Percentiles rank a stretch among this genome's conserved stretches.
Conservation (phyloP, 2,113 vertebrate species). For the Takifugu bimaculatus region DNA sequence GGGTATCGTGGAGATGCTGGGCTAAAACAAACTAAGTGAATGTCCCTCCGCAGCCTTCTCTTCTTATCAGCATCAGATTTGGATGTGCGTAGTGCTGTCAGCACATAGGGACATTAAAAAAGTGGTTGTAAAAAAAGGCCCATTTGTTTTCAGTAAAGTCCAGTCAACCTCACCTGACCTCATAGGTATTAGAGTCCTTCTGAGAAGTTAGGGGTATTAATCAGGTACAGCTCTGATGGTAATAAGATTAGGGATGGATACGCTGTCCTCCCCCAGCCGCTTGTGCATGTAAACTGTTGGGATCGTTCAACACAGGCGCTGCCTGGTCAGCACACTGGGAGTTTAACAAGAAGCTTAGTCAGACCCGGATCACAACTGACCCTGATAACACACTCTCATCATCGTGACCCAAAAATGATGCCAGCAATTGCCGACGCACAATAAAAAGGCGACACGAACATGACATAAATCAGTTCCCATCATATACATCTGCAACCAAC, state of each 20-base stretch:
- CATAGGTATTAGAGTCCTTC: slow-evolving; percentile 57
- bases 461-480: too few species aligned
- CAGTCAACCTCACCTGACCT: slow-evolving; percentile 39
- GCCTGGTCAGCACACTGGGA: slow-evolving; percentile 74
- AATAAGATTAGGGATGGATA: slow-evolving; percentile 74
- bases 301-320: slow-evolving; percentile 52
- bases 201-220: slow-evolving; percentile 67
- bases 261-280: slow-evolving; percentile 51
- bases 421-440: slow-evolving; percentile 1
- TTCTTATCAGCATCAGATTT: slow-evolving; percentile 62
- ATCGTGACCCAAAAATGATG: slow-evolving; percentile 60
- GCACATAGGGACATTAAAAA: slow-evolving; percentile 21
- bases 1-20: slow-evolving; percentile 30
- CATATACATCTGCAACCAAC: too few species aligned
- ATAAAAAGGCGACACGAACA: not conserved
- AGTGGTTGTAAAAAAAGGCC: slow-evolving; percentile 9
- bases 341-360: slow-evolving; percentile 76
- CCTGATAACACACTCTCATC: slow-evolving; percentile 67
- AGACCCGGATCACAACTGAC: slow-evolving; percentile 71
- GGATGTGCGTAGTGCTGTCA: slow-evolving; percentile 44
- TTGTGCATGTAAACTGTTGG: slow-evolving; percentile 57
- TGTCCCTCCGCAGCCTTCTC: slow-evolving; percentile 48
- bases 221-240: slow-evolving; percentile 73
- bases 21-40: slow-evolving; percentile 54
- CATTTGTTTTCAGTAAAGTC: slow-evolving; percentile 17